phyloP scores from a whole-genome alignment of 2,888 invertebrate genomes.

The Scaptomyza caliginosa region DNA sequence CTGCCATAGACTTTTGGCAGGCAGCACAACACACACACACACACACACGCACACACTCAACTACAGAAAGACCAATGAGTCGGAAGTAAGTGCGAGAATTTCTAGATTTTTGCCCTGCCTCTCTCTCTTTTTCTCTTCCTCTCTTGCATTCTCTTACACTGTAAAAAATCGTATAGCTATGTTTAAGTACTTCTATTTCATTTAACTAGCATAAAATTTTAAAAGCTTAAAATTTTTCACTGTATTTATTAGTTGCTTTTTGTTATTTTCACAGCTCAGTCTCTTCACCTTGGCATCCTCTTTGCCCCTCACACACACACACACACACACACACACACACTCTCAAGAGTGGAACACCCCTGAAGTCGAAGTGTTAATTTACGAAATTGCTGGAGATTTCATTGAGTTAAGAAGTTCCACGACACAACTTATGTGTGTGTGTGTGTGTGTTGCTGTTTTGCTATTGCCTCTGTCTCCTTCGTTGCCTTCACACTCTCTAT shows the following conservation, averaged over 20 bases:
- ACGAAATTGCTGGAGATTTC: constrained; percentile 78
- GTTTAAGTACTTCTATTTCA: background rate
- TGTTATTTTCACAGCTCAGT: constrained; percentile 55
- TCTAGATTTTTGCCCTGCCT: constrained; percentile 44
- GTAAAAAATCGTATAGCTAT: background rate
- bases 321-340: background rate
- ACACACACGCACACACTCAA: constrained; percentile 21
- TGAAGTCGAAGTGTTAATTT: constrained; percentile 73
- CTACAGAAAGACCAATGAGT: constrained; percentile 62
- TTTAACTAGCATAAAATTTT: background rate
- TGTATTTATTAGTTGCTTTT: constrained; percentile 3
- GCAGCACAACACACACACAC: constrained; percentile 22
- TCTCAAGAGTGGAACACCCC: background rate
- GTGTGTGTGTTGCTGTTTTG: constrained; percentile 18
- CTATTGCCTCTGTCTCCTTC: constrained; percentile 9
- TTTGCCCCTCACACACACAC: background rate
- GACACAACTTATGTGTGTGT: constrained; percentile 36
- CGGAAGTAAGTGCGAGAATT: constrained; percentile 73
- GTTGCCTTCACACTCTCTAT: background rate
- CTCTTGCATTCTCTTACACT: background rate
- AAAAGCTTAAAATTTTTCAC: background rate
- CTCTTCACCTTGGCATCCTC: constrained; percentile 19
- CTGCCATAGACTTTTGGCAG: constrained; percentile 72
- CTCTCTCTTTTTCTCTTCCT: background rate
- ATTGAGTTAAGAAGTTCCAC: constrained; percentile 77